A percentile compares a stretch with the other conserved stretches of the same genome.
Conservation (phyloP, 2,113 vertebrate genomes). For the Paramisgurnus dabryanus region DNA sequence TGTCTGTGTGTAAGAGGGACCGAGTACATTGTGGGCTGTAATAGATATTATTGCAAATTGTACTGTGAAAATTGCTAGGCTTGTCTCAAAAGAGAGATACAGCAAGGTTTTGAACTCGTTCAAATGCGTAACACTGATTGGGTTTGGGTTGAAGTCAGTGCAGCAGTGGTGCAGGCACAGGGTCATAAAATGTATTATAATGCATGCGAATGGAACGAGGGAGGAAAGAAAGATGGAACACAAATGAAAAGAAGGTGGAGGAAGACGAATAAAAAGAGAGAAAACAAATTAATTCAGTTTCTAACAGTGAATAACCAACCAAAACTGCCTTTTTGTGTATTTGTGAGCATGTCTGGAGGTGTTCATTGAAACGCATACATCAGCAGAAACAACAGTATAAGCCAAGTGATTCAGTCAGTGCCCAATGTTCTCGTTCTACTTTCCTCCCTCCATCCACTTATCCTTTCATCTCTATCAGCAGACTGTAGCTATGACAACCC, state of each 20-base stretch:
- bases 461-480: conserved; percentile 37
- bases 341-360: not conserved
- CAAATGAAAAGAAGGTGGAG: not conserved
- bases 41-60: too few relatives aligned
- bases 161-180: not conserved
- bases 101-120: not conserved
- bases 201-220: not conserved
- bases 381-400: conserved; percentile 24
- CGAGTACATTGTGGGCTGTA: not conserved
- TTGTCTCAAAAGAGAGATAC: not conserved
- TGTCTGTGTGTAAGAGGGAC: too few relatives aligned
- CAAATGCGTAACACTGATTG: not conserved
- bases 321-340: conserved; percentile 10
- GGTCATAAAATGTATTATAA: conserved; percentile 3
- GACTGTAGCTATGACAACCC: conserved; percentile 56
- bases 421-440: conserved; percentile 11
- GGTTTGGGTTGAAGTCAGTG: not conserved
- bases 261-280: not conserved
- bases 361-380: conserved; percentile 33
- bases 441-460: conserved; percentile 3
- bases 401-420: conserved; percentile 32
- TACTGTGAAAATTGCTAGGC: not conserved
- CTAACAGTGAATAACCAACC: not conserved
- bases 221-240: not conserved
- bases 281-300: not conserved